phyloP scores from a whole-genome alignment of 1,140 invertebrate genomes.

The Sinella curviseta region DNA sequence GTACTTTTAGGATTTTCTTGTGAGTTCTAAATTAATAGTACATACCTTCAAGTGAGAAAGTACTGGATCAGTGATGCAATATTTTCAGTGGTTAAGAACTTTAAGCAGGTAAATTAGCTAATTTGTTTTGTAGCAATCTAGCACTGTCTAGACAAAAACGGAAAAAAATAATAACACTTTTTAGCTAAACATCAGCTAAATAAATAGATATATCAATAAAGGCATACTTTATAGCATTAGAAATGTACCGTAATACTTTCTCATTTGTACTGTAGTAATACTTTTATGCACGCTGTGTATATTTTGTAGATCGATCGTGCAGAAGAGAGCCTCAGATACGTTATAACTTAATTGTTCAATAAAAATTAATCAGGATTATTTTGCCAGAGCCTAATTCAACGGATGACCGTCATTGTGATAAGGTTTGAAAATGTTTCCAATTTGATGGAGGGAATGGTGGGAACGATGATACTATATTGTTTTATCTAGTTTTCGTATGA shows the following conservation, averaged over 20 bases:
- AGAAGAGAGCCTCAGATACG: neutral
- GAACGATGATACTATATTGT: too few relatives aligned
- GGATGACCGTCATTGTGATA: conserved; percentile 7
- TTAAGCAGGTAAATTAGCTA: neutral
- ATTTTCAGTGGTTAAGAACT: neutral
- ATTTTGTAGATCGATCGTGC: neutral
- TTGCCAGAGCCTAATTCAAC: neutral
- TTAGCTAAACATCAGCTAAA: too few relatives aligned
- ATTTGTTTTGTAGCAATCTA: neutral
- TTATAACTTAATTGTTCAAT: neutral
- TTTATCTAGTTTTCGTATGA: neutral
- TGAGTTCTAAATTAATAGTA: neutral
- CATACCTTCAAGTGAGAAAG: neutral
- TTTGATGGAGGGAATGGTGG: neutral
- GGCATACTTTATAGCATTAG: too few relatives aligned
- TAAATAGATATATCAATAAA: too few relatives aligned
- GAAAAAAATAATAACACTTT: neutral
- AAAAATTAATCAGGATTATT: neutral
- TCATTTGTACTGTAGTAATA: too few relatives aligned
- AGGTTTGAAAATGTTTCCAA: neutral
- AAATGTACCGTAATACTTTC: too few relatives aligned
- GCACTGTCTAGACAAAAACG: neutral
- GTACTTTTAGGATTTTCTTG: neutral
- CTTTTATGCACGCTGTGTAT: neutral
- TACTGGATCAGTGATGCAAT: neutral